These are phyloP conservation scores for Synanthedon myopaeformis DNA, from an alignment of 2,888 invertebrate genomes.

Conservation along the genomic window DNA sequence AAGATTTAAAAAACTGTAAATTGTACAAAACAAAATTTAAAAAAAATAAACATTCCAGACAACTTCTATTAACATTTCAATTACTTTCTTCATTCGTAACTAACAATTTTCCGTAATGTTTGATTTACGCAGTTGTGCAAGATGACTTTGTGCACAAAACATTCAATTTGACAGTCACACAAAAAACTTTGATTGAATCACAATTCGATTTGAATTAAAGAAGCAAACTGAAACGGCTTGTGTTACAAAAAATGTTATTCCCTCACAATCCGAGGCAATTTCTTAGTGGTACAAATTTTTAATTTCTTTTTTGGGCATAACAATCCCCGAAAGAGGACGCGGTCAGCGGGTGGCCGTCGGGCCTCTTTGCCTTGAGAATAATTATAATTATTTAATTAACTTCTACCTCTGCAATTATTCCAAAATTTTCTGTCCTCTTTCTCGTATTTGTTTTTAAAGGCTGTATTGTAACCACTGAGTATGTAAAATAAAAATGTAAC, in stretches of 20 bases:
- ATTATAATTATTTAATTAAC: constrained; percentile 69
- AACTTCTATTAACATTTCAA: no score
- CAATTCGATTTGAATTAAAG: neutral
- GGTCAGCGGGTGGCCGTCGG: constrained; percentile 62
- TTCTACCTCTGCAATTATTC: constrained; percentile 57
- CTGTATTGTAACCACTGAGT: no score
- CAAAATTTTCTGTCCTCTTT: constrained; percentile 6
- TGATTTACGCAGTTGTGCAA: no score
- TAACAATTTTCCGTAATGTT: no score
- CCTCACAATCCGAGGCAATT: constrained; percentile 43
- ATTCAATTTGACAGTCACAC: neutral
- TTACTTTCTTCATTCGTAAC: no score
- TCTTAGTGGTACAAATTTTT: constrained; percentile 48
- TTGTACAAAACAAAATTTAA: no score
- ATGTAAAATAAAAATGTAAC: no score
- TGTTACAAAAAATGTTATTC: constrained; percentile 9
- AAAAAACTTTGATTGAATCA: neutral
- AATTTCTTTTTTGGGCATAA: constrained; percentile 63
- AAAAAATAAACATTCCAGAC: no score
- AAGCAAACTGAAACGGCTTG: neutral
- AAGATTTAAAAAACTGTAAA: no score
- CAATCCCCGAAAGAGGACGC: constrained; percentile 47
- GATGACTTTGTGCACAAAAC: neutral
- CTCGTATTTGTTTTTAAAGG: neutral
- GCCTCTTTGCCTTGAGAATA: constrained; percentile 49